Base-by-base conservation (phyloP, 2,113 vertebrate species). In the Etia nguti region DNA sequence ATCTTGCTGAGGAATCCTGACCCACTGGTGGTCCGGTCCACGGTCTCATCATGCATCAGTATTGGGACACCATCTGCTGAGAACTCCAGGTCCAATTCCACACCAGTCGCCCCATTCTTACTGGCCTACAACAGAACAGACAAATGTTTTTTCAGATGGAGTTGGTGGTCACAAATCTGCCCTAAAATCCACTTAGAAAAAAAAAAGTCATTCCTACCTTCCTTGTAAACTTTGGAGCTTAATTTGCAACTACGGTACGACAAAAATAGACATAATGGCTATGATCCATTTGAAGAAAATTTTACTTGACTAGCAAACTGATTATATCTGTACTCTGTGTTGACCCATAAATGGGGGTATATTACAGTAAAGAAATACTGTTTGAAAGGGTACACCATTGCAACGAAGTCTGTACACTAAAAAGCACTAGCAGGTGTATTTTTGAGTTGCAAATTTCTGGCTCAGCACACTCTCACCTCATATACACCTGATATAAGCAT, bases 81-180 rank as follows among this genome's bases (percentile, higher is more conserved):
- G 88, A 99, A 99, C 92, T 98, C 98, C 84, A 99, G 73, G 93
- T 99, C 99, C 95, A 99, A 22, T 94, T 99, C 99, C 87, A 99
- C 98, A 0, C 97, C 98, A 0, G 95, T 94, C 6, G 98, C 99
- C 82, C 98, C 97, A 57, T 99, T 99, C 91, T 97, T 94, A 94
- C 97, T 97, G 93, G 99, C 98, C 99, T 99, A 48, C 92, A 90
- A 18, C n/a, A 80, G n/a, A 80, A 80, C 18, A 86, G 38, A 41
- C 2, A 52, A 8, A 52, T 52, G 3, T 31, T 77, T 34, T 77
- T 77, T 48, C 46, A 52, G 10, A 20, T 77, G 3, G 16, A 31
- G 43, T 50, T 29, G 46, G 2, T 75, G 16, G 1, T 75, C 0
- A 75, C 26, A 50, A 75, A 50, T 50, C 24, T 20, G 43, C 43